A percentile compares a stretch with the other conserved stretches of the same genome.
These are phyloP conservation scores for Dreissena polymorpha DNA, from an alignment of 1,140 invertebrate species.

Conservation along the genomic window DNA sequence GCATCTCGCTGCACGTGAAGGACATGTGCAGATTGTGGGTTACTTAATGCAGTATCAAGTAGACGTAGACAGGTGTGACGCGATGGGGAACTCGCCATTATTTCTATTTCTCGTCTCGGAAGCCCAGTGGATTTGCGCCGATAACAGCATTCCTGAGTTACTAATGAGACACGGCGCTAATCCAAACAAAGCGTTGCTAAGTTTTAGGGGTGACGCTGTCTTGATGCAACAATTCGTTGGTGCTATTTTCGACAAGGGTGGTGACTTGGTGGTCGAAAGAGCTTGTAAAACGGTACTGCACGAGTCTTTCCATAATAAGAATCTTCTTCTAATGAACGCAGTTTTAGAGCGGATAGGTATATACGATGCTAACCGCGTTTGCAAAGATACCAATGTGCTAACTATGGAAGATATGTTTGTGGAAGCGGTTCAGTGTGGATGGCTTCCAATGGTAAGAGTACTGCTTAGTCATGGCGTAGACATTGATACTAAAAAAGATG, in stretches of 20 bases:
- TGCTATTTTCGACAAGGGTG: conserved; percentile 20
- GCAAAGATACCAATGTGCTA: background rate
- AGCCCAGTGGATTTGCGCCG: background rate
- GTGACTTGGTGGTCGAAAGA: background rate
- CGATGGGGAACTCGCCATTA: conserved; percentile 23
- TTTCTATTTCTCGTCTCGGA: conserved; percentile 21
- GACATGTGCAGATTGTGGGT: conserved; percentile 22
- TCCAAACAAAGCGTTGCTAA: conserved; percentile 37
- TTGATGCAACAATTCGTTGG: background rate
- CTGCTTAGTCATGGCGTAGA: conserved; percentile 34
- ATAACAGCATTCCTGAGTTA: conserved; percentile 26
- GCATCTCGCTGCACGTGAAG: conserved; percentile 38
- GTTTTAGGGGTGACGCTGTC: conserved; percentile 24
- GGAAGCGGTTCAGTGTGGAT: background rate
- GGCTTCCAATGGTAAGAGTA: conserved; percentile 15
- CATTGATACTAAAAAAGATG: conserved; percentile 9
- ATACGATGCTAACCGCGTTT: background rate
- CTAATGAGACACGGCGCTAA: conserved; percentile 38
- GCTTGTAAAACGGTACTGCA: conserved; percentile 15
- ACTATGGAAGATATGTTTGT: background rate
- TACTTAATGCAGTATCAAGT: conserved; percentile 29
- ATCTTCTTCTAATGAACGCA: conserved; percentile 26
- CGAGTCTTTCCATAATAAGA: conserved; percentile 31
- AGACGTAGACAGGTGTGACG: conserved; percentile 26
- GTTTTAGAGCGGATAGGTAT: conserved; percentile 24